Base-by-base conservation (phyloP, 2,888 invertebrate genomes). In the Glyphotaelius pellucidus region DNA sequence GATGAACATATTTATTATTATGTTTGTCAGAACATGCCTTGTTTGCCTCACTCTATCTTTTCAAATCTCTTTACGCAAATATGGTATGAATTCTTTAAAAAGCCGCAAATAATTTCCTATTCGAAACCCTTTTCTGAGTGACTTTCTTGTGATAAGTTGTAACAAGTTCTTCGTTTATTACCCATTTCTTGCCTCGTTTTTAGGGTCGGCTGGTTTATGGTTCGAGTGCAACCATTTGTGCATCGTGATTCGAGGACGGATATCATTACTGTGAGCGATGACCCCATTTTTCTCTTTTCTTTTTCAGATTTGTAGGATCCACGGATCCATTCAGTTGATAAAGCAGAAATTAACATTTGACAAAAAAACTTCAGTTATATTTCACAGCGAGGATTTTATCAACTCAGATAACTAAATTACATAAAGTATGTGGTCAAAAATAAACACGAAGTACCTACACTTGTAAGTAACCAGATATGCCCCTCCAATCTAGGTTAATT, bases 201-300 rank as follows among this genome's bases (percentile, higher is more conserved):
- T 67, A n/a, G 67, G 67, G n/a, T 25, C 67, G 67, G 67, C 25
- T 67, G 67, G 9, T 25, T 67, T 67, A 67, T n/a, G 9, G 67
- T 12, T 14, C 32, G 47, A 42, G 25, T 85, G 85, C 38, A 38
- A n/a, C 11, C 67, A n/a, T 85, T 42, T 85, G 42, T 85, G 38
- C 38, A 81, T 32, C 35, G 85, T n/a, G 38, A 35, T 11, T 38
- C 25, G 25, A 42, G 85, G 85, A 38, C 85, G 38, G 38, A 85
- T 85, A 85, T 85, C n/a, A n/a, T 38, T 85, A 35, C 85, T n/a
- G 9, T 35, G 85, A 25, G 38, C 38, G 85, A 42, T 38, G 35
- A 85, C 85, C 85, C 85, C 9, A 4, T 85, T 38, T 25, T 85
- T n/a, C 31, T 25, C 81, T n/a, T 67, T 67, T n/a, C 19, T 52